phyloP scores from a whole-genome alignment of 2,113 vertebrate species.

The Scomber colias region DNA sequence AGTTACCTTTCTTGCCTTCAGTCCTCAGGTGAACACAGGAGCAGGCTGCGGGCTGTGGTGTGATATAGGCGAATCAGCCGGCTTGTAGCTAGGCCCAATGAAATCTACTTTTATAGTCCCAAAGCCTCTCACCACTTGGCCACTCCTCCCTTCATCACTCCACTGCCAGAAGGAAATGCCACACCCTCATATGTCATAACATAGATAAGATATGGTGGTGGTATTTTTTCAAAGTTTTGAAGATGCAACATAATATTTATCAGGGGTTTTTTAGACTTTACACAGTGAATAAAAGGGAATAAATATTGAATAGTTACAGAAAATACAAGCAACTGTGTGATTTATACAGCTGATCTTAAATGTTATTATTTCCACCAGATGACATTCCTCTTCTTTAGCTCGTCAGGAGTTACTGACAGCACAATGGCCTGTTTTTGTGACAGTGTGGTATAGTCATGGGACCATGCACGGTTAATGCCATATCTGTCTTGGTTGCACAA shows the following conservation, averaged over 20 bases:
- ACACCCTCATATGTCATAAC: constrained; percentile 31
- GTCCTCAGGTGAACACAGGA: constrained; percentile 45
- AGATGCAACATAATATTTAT: not conserved
- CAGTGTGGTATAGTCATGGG: constrained; percentile 68
- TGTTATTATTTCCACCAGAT: not conserved
- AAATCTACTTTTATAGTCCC: constrained; percentile 68
- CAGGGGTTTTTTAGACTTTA: not conserved
- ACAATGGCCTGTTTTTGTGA: constrained; percentile 43
- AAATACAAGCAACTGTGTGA: too few relatives aligned
- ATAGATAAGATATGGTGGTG: not conserved
- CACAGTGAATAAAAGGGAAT: not conserved
- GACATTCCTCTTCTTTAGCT: not conserved
- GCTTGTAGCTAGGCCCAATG: not conserved
- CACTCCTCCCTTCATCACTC: constrained; percentile 61
- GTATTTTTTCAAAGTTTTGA: not conserved
- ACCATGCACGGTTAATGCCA: constrained; percentile 39
- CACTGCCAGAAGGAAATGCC: constrained; percentile 22
- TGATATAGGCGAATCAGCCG: not conserved
- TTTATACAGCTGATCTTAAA: constrained; percentile 1
- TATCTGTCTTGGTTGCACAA: constrained; percentile 22
- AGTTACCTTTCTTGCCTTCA: constrained; percentile 61
- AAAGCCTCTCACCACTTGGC: constrained; percentile 19
- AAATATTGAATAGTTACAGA: not conserved
- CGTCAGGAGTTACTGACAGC: not conserved
- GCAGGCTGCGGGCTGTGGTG: constrained; percentile 27